Evolutionary conservation across 1,140 invertebrate genomes (phyloP).

Genomic region (Diorhabda elongata): DNA sequence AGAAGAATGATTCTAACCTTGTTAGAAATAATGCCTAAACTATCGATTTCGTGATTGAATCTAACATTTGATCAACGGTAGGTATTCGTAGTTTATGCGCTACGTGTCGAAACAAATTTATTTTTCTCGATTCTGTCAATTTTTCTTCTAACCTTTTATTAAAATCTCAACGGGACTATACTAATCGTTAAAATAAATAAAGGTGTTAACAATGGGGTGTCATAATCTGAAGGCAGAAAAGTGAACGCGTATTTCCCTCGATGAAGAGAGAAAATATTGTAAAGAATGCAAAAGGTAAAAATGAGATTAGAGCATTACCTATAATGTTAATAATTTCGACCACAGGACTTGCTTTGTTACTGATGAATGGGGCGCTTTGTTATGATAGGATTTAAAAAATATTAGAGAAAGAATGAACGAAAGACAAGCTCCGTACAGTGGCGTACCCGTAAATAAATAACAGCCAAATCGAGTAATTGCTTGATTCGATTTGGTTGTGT

Average conservation of each 20-base stretch:
- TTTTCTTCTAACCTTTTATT: background rate
- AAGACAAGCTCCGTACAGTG: background rate
- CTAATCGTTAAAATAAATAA: background rate
- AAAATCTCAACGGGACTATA: background rate
- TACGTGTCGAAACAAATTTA: no score
- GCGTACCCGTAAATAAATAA: background rate
- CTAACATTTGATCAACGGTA: no score
- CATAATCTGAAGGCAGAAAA: slow-evolving; percentile 12
- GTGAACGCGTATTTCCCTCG: slow-evolving; percentile 12
- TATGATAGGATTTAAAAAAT: slow-evolving; percentile 34
- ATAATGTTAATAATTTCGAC: slow-evolving; percentile 25
- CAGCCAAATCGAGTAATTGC: no score
- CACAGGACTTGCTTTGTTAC: slow-evolving; percentile 30
- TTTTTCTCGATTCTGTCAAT: background rate
- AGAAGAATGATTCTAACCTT: no score
- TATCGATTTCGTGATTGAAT: no score
- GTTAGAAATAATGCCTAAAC: no score
- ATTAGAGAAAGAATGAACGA: slow-evolving; percentile 10
- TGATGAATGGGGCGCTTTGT: slow-evolving; percentile 35
- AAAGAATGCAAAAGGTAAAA: slow-evolving; percentile 17
- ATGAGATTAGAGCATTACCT: slow-evolving; percentile 31
- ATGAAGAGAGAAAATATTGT: slow-evolving; percentile 13
- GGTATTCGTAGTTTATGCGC: no score
- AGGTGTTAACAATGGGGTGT: slow-evolving; percentile 7
- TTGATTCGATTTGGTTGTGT: no score